These are phyloP conservation scores for Odocoileus hemionus DNA, from an alignment of 2,113 vertebrate genomes.

Conservation along the genomic window DNA sequence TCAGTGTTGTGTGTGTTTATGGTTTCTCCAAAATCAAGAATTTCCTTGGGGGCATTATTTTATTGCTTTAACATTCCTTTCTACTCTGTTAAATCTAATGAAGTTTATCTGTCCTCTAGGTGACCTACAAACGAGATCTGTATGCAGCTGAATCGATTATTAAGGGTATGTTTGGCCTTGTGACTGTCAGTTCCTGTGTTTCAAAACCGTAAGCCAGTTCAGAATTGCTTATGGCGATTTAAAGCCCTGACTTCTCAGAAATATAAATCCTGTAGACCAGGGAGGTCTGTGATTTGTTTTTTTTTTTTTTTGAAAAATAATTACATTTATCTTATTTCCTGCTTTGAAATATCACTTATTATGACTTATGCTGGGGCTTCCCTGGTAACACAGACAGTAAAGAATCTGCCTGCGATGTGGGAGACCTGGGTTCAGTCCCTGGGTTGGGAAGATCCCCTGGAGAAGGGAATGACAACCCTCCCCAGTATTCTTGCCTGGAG, in stretches of 20 bases:
- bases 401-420: background rate
- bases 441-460: background rate
- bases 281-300: constrained; percentile 52
- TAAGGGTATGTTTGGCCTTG: constrained; percentile 89
- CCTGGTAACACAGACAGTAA: background rate
- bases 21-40: constrained; percentile 65
- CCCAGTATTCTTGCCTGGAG: background rate
- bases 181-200: constrained; percentile 64
- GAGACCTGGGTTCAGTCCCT: background rate
- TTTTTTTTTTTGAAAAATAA: constrained; percentile 42
- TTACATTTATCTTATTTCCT: constrained; percentile 55
- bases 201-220: constrained; percentile 54
- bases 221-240: constrained; percentile 46
- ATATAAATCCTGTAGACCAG: constrained; percentile 41
- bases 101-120: constrained; percentile 86
- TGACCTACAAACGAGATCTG: constrained; percentile 95
- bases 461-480: background rate
- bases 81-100: constrained; percentile 78
- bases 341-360: constrained; percentile 43
- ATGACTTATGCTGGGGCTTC: background rate
- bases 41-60: constrained; percentile 72
- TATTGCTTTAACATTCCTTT: constrained; percentile 78
- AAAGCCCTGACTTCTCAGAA: constrained; percentile 69
- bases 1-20: constrained; percentile 65
- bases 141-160: constrained; percentile 94